phyloP scores from a whole-genome alignment of 37 sponge, comb jelly and placozoan species.

The Axinella damicornis region DNA sequence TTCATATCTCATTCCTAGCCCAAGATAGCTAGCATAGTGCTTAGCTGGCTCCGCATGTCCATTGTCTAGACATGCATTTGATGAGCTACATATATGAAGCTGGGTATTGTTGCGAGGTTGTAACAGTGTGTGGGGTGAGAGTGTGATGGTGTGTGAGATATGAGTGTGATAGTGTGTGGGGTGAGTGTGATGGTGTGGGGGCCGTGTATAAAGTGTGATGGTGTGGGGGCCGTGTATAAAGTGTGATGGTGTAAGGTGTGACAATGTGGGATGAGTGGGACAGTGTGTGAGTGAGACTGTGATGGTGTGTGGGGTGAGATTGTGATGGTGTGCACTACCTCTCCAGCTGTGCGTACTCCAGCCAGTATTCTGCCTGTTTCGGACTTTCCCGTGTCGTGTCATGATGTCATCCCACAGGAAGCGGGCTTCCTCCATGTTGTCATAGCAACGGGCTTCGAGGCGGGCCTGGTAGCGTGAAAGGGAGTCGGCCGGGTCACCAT shows the following conservation, averaged over 20 bases:
- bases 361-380: constrained; percentile 66
- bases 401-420: constrained; percentile 79
- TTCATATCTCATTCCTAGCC: too few species aligned
- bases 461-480: constrained; percentile 55
- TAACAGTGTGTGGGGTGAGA: too few species aligned
- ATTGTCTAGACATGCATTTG: too few species aligned
- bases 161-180: background rate
- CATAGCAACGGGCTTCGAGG: constrained; percentile 63
- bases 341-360: constrained; percentile 74
- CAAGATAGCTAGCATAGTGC: too few species aligned
- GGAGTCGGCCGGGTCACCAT: constrained; percentile 45
- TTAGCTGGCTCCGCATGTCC: too few species aligned
- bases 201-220: too few species aligned
- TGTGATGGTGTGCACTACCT: constrained; percentile 44
- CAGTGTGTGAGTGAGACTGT: background rate
- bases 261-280: too few species aligned
- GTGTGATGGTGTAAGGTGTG: too few species aligned
- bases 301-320: too few species aligned
- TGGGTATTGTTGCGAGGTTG: too few species aligned
- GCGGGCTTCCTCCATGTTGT: constrained; percentile 48
- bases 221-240: too few species aligned
- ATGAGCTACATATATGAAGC: too few species aligned
- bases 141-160: constrained; percentile 2
- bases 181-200: background rate
- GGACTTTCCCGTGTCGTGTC: constrained; percentile 61